A percentile compares a stretch with the other conserved stretches of the same genome.
Evolutionary conservation across 1,140 invertebrate genomes (phyloP).

Genomic region (Drosophila serrata): DNA sequence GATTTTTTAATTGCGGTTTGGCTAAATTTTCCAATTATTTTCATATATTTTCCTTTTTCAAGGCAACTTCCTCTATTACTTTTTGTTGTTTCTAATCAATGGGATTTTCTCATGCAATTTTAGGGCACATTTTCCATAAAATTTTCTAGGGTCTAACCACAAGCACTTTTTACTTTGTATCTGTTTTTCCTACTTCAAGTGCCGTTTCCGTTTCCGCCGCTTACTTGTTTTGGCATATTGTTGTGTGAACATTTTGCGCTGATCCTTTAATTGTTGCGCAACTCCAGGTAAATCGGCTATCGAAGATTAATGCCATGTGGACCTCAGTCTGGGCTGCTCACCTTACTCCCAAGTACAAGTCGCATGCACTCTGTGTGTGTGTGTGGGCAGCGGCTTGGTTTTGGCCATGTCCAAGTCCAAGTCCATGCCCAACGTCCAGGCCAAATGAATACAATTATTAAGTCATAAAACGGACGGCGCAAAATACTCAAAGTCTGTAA

Average conservation of each 20-base stretch:
- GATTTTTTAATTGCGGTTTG: slow-evolving; percentile 25
- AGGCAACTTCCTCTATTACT: slow-evolving; percentile 5
- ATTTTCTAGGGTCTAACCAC: slow-evolving; percentile 47
- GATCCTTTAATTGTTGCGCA: slow-evolving; percentile 81
- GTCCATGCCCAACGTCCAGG: slow-evolving; percentile 44
- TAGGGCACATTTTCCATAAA: slow-evolving; percentile 43
- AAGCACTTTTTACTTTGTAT: slow-evolving; percentile 48
- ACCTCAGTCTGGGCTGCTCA: neutral
- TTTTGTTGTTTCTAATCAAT: slow-evolving; percentile 20
- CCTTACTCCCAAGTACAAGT: slow-evolving; percentile 24
- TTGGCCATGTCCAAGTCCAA: slow-evolving; percentile 31
- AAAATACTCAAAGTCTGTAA: slow-evolving; percentile 75
- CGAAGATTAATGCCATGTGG: slow-evolving; percentile 44
- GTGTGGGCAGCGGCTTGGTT: slow-evolving; percentile 50
- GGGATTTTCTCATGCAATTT: slow-evolving; percentile 64
- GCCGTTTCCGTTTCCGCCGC: slow-evolving; percentile 77
- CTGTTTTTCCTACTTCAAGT: slow-evolving; percentile 48
- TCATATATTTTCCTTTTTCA: neutral
- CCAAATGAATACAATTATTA: slow-evolving; percentile 78
- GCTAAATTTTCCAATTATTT: slow-evolving; percentile 15
- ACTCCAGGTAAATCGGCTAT: slow-evolving; percentile 37
- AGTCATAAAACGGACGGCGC: slow-evolving; percentile 75
- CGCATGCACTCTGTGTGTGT: slow-evolving; percentile 31
- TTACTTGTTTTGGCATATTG: slow-evolving; percentile 77
- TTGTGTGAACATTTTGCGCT: slow-evolving; percentile 77